Conservation (phyloP, 2,888 invertebrate genomes). For the Agrotis segetum region DNA sequence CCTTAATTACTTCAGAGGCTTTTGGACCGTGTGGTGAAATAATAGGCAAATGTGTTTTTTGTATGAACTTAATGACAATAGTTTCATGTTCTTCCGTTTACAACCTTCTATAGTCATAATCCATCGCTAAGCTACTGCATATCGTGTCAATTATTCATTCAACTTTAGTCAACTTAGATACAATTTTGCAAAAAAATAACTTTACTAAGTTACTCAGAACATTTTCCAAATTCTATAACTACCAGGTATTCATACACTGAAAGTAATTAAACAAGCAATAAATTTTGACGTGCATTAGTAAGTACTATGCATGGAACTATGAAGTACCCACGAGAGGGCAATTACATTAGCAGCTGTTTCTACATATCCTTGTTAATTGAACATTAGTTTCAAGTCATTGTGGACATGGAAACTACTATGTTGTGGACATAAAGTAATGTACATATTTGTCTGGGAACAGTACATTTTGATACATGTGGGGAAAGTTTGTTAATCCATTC, state of each 20-base stretch:
- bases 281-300: conserved; percentile 26
- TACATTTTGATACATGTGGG: too few species aligned
- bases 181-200: too few species aligned
- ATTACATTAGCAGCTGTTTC: conserved; percentile 31
- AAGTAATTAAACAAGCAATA: conserved; percentile 31
- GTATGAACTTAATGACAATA: background rate
- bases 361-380: conserved; percentile 48
- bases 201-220: background rate
- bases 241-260: background rate
- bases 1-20: conserved; percentile 31
- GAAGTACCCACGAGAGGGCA: conserved; percentile 44
- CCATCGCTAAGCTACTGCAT: too few species aligned
- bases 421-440: conserved; percentile 7
- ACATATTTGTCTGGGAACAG: too few species aligned
- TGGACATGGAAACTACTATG: conserved; percentile 8
- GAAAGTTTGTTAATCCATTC: too few species aligned
- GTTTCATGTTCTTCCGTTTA: background rate
- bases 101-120: background rate
- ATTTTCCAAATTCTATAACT: background rate
- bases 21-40: background rate
- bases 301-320: conserved; percentile 22
- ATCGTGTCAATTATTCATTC: too few species aligned
- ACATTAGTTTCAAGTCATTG: conserved; percentile 32
- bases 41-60: background rate
- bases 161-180: too few species aligned